Base-by-base conservation (phyloP, 2,888 invertebrate species). In the Lutraria lutraria region DNA sequence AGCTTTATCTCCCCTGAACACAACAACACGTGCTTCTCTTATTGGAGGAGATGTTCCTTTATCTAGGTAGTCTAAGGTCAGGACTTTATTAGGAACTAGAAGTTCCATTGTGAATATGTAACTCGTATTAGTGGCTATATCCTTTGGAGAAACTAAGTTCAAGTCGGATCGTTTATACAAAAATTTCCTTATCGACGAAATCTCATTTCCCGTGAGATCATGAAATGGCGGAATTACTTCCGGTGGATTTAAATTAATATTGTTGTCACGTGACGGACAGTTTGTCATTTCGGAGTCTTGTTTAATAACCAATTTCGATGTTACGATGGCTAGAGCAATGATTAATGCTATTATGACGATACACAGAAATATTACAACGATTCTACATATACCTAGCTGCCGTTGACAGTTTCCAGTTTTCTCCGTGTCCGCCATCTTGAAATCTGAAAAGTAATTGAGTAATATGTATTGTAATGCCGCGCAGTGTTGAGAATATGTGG, bases 1-100 rank as follows among this genome's bases (percentile, higher is more conserved):
- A 12, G 82, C 29, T 63, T 81, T 83, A 85, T 95, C 94, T 16
- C 95, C 95, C 31, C 95, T 90, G 85, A 94, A 94, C 60, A 95
- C 89, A 0, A 94, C 83, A 31, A 95, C 95, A 12, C 83, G 89
- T 12, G 95, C 95, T 21, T 94, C 90, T 52, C 95, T 88, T 0
- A 29, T 53, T 6, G 95, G 95, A 80, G 81, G 84, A 31, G 86
- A 76, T 29, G 76, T 68, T 1, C 85, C 85, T 13, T 86, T 88
- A 80, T 92, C 92, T 0, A 92, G 88, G 79, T 76, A 89, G 15
- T 87, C 82, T 21, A 90, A 43, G n/a, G 88, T 88, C n/a, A 81
- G 29, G 25, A 80, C 85, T 56, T 92, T 92, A 53, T 90, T 87
- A 19, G 92, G 92, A 19, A 92, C 82, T 53, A 89, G 60, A 12